These are phyloP conservation scores for Megalonaias nervosa DNA, from an alignment of 1,140 invertebrate genomes.

Conservation along the genomic window DNA sequence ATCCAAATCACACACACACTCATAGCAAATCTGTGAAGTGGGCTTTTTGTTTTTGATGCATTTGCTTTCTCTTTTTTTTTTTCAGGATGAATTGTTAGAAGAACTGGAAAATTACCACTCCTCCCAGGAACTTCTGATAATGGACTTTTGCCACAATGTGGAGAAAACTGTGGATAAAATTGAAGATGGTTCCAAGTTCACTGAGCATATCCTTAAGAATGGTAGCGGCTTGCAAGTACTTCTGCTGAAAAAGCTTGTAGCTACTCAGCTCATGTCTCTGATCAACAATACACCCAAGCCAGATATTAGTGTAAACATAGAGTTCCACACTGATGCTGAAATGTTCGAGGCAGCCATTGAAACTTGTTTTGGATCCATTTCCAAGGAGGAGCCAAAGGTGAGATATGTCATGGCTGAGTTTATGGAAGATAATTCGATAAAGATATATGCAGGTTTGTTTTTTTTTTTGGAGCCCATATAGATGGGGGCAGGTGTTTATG, in stretches of 20 bases:
- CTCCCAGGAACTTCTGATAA: constrained; percentile 87
- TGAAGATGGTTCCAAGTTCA: constrained; percentile 88
- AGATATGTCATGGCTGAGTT: no score
- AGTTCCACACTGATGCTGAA: constrained; percentile 86
- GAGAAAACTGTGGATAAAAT: constrained; percentile 86
- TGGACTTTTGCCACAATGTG: constrained; percentile 86
- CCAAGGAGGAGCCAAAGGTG: constrained; percentile 47
- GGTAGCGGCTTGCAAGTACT: constrained; percentile 88
- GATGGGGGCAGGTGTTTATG: no score
- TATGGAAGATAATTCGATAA: no score
- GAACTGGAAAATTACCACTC: constrained; percentile 87
- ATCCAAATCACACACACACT: no score
- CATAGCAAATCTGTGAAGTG: no score
- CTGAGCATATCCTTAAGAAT: constrained; percentile 83
- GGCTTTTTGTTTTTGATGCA: no score
- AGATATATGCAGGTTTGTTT: no score
- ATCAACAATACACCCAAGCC: constrained; percentile 85
- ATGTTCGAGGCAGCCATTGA: constrained; percentile 81
- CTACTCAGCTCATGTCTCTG: constrained; percentile 82
- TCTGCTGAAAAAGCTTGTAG: constrained; percentile 83
- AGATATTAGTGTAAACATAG: constrained; percentile 83
- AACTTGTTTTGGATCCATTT: constrained; percentile 70
- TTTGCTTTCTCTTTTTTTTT: constrained; percentile 7
- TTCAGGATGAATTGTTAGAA: constrained; percentile 79
- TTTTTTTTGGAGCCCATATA: no score